phyloP scores from a whole-genome alignment of 1,140 invertebrate genomes.

The Rhyzopertha dominica region DNA sequence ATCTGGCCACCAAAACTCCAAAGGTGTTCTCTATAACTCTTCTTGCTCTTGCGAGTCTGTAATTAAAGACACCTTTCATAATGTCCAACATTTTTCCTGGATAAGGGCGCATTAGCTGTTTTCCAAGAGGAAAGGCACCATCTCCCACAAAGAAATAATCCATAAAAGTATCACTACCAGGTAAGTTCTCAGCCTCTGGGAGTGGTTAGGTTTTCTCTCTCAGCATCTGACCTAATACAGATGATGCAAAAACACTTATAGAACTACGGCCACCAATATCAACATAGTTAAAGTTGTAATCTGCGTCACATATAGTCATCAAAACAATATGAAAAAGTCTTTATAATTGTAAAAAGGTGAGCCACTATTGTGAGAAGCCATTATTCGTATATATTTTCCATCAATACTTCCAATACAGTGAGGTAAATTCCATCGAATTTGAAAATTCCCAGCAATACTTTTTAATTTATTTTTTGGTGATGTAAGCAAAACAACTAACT shows the following conservation, averaged over 20 bases:
- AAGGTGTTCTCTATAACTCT: constrained; percentile 42
- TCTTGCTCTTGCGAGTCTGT: constrained; percentile 40
- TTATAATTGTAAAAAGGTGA: constrained; percentile 6
- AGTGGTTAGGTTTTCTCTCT: background rate
- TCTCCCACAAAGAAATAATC: constrained; percentile 38
- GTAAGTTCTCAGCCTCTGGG: background rate
- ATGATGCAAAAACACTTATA: constrained; percentile 2
- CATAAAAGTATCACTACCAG: background rate
- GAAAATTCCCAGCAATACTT: background rate
- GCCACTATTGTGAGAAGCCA: background rate
- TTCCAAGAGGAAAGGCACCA: constrained; percentile 47
- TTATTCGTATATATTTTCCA: constrained; percentile 2
- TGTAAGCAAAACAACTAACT: background rate
- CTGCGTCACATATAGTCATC: constrained; percentile 17
- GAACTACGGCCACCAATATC: constrained; percentile 9
- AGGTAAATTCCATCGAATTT: constrained; percentile 4
- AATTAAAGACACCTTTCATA: constrained; percentile 47
- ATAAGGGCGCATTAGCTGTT: constrained; percentile 46
- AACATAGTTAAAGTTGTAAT: constrained; percentile 4
- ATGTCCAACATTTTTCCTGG: constrained; percentile 30
- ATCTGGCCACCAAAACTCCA: constrained; percentile 38
- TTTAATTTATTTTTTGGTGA: constrained; percentile 9
- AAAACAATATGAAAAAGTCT: constrained; percentile 1
- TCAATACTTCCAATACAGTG: constrained; percentile 5
- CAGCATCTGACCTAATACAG: background rate